Conservation (phyloP, 2,797 vertebrate genomes). For the Naso thynnoides region DNA sequence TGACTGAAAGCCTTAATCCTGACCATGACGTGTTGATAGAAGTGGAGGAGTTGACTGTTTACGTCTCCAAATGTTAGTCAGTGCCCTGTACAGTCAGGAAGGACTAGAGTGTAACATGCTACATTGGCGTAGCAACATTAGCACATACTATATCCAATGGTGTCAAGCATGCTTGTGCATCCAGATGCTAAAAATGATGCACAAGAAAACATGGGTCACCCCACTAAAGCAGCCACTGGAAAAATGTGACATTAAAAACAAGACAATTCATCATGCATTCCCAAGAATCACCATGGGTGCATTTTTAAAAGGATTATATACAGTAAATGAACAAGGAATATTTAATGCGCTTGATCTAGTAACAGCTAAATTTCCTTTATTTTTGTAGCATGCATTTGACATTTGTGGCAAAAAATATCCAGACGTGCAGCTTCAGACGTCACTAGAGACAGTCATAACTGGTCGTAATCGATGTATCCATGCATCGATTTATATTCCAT, state of each 20-base stretch:
- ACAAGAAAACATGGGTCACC: background rate
- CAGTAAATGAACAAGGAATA: no score
- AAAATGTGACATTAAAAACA: background rate
- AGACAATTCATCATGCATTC: background rate
- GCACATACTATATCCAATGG: background rate
- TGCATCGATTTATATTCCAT: no score
- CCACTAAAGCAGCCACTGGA: background rate
- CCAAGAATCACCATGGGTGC: background rate
- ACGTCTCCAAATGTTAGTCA: constrained; percentile 7
- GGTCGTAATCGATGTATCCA: no score
- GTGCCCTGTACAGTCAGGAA: background rate
- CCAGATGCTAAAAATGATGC: background rate
- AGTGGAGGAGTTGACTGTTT: constrained; percentile 31
- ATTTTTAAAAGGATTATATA: background rate
- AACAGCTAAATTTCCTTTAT: background rate
- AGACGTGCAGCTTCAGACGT: background rate
- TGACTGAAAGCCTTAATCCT: constrained; percentile 51
- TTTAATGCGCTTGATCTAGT: background rate
- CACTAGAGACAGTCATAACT: constrained; percentile 48
- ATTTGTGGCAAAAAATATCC: constrained; percentile 22
- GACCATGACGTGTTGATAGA: constrained; percentile 47
- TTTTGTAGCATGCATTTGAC: constrained; percentile 8
- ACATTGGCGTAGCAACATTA: background rate
- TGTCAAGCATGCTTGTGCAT: background rate
- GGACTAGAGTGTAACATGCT: background rate